These are phyloP conservation scores for Leucania comma DNA, from an alignment of 2,888 invertebrate genomes.

Conservation along the genomic window DNA sequence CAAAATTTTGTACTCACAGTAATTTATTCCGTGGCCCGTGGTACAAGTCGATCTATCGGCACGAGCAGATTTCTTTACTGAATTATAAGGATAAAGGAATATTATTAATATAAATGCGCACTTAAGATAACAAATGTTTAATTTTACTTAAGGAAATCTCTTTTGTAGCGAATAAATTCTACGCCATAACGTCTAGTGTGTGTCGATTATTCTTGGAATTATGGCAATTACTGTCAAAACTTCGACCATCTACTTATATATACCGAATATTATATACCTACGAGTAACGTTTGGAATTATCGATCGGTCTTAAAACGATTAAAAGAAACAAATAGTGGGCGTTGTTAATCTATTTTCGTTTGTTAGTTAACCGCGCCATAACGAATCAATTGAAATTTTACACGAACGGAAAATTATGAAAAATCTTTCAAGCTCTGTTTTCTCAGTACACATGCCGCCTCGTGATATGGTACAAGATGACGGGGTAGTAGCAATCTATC, in stretches of 20 bases:
- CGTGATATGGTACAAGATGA: conserved; percentile 32
- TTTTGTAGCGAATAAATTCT: conserved; percentile 35
- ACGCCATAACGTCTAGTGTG: conserved; percentile 45
- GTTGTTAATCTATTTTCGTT: conserved; percentile 30
- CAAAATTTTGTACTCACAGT: conserved; percentile 4
- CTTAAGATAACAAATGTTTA: conserved; percentile 40
- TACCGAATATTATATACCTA: conserved; percentile 68
- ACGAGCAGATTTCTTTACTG: conserved; percentile 13
- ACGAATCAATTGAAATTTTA: conserved; percentile 45
- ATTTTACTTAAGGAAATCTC: conserved; percentile 30
- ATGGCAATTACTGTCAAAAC: conserved; percentile 76
- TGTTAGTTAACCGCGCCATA: background rate
- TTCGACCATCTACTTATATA: conserved; percentile 71
- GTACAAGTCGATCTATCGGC: conserved; percentile 18
- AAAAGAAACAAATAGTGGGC: conserved; percentile 53
- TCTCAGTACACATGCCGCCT: conserved; percentile 19
- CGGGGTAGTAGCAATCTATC: conserved; percentile 37
- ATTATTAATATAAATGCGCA: conserved; percentile 36
- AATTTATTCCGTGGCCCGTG: conserved; percentile 11
- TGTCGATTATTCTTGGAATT: conserved; percentile 63
- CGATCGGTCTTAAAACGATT: conserved; percentile 66
- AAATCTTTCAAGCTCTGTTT: conserved; percentile 11
- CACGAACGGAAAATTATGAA: conserved; percentile 23
- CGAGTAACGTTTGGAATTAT: conserved; percentile 70
- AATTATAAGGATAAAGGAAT: conserved; percentile 13